A percentile compares a stretch with the other conserved stretches of the same genome.
phyloP scores from a whole-genome alignment of 92 coral and sea anemone species.

The Palythoa grandis region DNA sequence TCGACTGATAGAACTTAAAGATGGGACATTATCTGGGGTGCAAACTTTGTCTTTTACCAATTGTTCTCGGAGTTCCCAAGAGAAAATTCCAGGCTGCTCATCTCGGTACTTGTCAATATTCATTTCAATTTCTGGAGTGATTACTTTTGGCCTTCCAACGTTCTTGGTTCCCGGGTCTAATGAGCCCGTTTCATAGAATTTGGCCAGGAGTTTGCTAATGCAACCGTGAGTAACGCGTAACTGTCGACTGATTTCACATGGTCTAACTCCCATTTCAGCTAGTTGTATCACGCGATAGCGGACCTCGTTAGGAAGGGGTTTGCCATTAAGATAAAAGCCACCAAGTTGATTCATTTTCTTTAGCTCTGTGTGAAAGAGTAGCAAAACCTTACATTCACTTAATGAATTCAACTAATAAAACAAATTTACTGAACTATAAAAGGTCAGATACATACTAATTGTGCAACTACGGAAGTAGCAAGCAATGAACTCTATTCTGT shows the following conservation, averaged over 20 bases:
- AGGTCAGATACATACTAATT: no score
- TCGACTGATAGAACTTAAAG: conserved; percentile 88
- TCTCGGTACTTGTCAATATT: conserved; percentile 77
- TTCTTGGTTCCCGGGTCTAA: conserved; percentile 74
- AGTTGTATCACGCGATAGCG: conserved; percentile 79
- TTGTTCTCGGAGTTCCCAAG: conserved; percentile 87
- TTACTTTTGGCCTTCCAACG: conserved; percentile 87
- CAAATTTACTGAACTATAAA: no score
- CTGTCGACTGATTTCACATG: conserved; percentile 90
- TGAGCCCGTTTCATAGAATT: conserved; percentile 83
- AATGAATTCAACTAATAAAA: no score
- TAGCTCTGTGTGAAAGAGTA: not conserved
- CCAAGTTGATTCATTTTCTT: conserved; percentile 78
- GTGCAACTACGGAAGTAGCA: no score
- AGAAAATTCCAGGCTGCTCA: conserved; percentile 84
- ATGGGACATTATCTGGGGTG: conserved; percentile 66
- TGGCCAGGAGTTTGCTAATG: conserved; percentile 82
- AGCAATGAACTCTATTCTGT: no score
- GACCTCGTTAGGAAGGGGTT: conserved; percentile 77
- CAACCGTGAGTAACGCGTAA: conserved; percentile 90
- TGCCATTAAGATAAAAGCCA: conserved; percentile 81
- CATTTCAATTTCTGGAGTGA: conserved; percentile 78
- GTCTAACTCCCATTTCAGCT: conserved; percentile 84
- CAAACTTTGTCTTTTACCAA: conserved; percentile 81
- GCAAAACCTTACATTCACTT: no score